Percentiles rank a stretch among this genome's conserved stretches.
These are phyloP conservation scores for Vanessa tameamea DNA, from an alignment of 1,140 invertebrate genomes.

Conservation along the genomic window DNA sequence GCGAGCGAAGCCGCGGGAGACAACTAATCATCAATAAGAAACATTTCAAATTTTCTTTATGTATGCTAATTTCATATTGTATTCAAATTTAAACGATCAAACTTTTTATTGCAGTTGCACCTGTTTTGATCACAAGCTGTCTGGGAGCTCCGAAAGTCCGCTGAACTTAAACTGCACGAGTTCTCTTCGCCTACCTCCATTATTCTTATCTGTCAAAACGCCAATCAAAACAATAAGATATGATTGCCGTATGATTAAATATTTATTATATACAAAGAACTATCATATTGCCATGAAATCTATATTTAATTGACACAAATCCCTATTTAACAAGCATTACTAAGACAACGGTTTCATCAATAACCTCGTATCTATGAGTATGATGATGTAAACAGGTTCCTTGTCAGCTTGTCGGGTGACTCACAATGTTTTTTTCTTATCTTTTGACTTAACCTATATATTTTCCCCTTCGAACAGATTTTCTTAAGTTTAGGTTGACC, in stretches of 20 bases:
- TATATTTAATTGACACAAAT: constrained; percentile 43
- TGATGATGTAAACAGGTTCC: constrained; percentile 32
- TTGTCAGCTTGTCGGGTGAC: constrained; percentile 12
- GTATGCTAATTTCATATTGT: too few relatives aligned
- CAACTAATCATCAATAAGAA: too few relatives aligned
- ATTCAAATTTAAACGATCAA: too few relatives aligned
- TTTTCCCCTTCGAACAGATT: constrained; percentile 41
- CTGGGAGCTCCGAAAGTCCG: too few relatives aligned
- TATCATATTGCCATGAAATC: not conserved
- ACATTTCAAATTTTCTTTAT: too few relatives aligned
- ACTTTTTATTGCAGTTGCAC: too few relatives aligned
- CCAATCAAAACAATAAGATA: too few relatives aligned
- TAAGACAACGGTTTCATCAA: constrained; percentile 26
- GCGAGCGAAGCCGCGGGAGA: too few relatives aligned
- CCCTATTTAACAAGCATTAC: constrained; percentile 28
- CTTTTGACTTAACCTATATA: constrained; percentile 41
- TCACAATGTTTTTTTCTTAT: constrained; percentile 35
- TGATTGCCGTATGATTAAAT: not conserved
- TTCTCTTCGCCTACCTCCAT: too few relatives aligned
- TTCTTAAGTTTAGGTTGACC: constrained; percentile 23
- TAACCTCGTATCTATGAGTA: constrained; percentile 15
- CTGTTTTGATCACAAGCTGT: too few relatives aligned
- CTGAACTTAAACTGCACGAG: too few relatives aligned
- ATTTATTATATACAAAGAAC: not conserved
- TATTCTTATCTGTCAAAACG: too few relatives aligned